These are phyloP conservation scores for Trichomycterus rosablanca DNA, from an alignment of 2,113 vertebrate species.

Conservation along the genomic window DNA sequence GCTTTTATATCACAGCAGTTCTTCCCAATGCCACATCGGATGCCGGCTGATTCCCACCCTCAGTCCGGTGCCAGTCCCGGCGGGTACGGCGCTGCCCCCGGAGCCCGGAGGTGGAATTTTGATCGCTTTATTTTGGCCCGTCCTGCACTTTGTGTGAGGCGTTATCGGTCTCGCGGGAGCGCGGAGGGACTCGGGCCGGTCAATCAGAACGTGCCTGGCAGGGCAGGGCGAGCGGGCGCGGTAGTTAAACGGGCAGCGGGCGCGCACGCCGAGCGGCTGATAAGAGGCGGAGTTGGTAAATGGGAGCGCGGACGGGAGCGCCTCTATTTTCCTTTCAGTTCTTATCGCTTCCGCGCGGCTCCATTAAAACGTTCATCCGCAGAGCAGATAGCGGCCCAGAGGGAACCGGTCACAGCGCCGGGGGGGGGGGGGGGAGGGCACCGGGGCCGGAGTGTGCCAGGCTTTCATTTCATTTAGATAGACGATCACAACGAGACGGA, in stretches of 20 bases:
- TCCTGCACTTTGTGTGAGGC: background rate
- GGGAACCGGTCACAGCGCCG: constrained; percentile 34
- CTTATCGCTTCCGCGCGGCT: constrained; percentile 60
- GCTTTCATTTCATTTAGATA: too few species aligned
- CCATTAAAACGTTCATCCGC: constrained; percentile 63
- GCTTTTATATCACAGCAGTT: too few species aligned
- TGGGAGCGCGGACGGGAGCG: constrained; percentile 64
- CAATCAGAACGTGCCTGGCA: constrained; percentile 48
- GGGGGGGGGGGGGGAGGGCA: background rate
- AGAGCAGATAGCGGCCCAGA: constrained; percentile 61
- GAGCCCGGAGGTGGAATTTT: constrained; percentile 66
- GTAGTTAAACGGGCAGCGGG: constrained; percentile 57
- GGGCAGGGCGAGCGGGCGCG: too few species aligned
- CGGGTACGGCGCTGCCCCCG: too few species aligned
- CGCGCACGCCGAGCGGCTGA: constrained; percentile 62
- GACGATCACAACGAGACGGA: too few species aligned
- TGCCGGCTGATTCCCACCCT: background rate
- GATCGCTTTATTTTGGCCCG: constrained; percentile 51
- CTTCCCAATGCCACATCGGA: too few species aligned
- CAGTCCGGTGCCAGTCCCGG: too few species aligned
- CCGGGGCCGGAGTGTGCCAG: background rate
- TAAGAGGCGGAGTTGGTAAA: constrained; percentile 67
- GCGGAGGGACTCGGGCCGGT: constrained; percentile 46
- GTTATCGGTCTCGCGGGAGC: constrained; percentile 47
- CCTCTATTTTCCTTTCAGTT: constrained; percentile 64